Evolutionary conservation across 64 coral and sea anemone species (phyloP).

Genomic region (Trachythela sp.): DNA sequence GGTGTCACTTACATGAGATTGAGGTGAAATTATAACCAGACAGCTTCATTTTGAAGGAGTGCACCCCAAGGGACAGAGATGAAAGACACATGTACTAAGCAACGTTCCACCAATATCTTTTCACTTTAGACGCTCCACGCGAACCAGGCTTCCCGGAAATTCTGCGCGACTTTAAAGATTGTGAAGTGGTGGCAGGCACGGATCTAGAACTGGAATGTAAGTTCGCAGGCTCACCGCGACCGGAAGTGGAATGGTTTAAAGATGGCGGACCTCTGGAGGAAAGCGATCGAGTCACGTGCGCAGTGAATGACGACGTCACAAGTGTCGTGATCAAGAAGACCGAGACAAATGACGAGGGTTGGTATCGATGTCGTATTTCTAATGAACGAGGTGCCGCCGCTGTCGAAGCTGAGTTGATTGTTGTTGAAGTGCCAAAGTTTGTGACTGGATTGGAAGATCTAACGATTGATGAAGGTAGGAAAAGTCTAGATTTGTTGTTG

Average conservation of each 20-base stretch:
- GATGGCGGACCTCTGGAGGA: slow-evolving; percentile 63
- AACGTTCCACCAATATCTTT: too few species aligned
- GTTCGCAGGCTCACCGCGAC: slow-evolving; percentile 67
- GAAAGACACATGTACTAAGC: too few species aligned
- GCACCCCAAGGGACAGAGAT: too few species aligned
- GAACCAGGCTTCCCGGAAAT: slow-evolving; percentile 43
- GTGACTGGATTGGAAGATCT: slow-evolving; percentile 58
- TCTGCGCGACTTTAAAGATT: slow-evolving; percentile 71
- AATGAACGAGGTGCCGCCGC: slow-evolving; percentile 71
- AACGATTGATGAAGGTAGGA: slow-evolving; percentile 46
- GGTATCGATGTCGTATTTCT: slow-evolving; percentile 61
- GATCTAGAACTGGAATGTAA: slow-evolving; percentile 68
- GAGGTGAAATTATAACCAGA: too few species aligned
- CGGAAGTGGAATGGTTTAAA: slow-evolving; percentile 80
- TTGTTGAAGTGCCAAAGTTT: slow-evolving; percentile 71
- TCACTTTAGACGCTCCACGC: background rate
- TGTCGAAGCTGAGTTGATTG: slow-evolving; percentile 58
- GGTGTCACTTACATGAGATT: too few species aligned
- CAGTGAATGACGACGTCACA: slow-evolving; percentile 58
- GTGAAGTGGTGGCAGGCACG: slow-evolving; percentile 63
- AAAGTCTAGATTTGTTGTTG: background rate
- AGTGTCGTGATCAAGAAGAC: slow-evolving; percentile 67
- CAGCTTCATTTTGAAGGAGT: too few species aligned
- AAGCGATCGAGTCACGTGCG: slow-evolving; percentile 64
- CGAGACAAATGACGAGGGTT: slow-evolving; percentile 56